Percentiles rank a stretch among this genome's conserved stretches.
These are phyloP conservation scores for Amyelois transitella DNA, from an alignment of 1,140 invertebrate species.

Conservation along the genomic window DNA sequence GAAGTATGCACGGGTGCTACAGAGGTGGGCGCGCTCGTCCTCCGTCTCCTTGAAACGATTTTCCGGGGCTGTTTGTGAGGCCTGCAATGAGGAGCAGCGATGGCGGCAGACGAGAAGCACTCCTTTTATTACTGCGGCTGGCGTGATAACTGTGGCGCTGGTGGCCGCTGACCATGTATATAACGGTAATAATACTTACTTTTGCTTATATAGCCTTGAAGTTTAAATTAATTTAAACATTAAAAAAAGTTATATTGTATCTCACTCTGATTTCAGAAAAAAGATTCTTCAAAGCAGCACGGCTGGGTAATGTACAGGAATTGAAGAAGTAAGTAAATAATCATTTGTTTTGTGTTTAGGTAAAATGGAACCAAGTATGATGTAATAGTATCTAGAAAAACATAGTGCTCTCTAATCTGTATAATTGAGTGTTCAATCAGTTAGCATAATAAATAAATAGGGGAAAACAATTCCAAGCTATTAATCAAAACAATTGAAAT, in stretches of 20 bases:
- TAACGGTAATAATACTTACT: slow-evolving; percentile 40
- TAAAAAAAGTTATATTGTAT: slow-evolving; percentile 3
- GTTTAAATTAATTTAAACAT: background rate
- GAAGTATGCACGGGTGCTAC: slow-evolving; percentile 1
- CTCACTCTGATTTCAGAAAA: slow-evolving; percentile 73
- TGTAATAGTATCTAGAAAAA: background rate
- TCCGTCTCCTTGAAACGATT: background rate
- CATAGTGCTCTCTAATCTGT: too few relatives aligned
- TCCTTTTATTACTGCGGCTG: background rate
- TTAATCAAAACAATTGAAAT: too few relatives aligned
- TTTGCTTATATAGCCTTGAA: background rate
- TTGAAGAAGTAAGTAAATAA: slow-evolving; percentile 73
- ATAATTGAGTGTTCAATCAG: too few relatives aligned
- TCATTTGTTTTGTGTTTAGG: background rate
- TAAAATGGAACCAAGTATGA: background rate
- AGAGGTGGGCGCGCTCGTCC: background rate
- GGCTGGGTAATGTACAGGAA: slow-evolving; percentile 78
- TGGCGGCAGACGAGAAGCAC: background rate
- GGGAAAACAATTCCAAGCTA: too few relatives aligned
- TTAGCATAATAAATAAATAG: too few relatives aligned
- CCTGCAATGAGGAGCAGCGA: slow-evolving; percentile 16
- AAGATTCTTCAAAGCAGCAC: slow-evolving; percentile 78
- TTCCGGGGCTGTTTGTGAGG: slow-evolving; percentile 13
- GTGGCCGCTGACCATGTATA: slow-evolving; percentile 50
- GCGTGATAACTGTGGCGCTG: slow-evolving; percentile 20